phyloP scores from a whole-genome alignment of 2,888 invertebrate genomes.

The Acanthosoma haemorrhoidale region DNA sequence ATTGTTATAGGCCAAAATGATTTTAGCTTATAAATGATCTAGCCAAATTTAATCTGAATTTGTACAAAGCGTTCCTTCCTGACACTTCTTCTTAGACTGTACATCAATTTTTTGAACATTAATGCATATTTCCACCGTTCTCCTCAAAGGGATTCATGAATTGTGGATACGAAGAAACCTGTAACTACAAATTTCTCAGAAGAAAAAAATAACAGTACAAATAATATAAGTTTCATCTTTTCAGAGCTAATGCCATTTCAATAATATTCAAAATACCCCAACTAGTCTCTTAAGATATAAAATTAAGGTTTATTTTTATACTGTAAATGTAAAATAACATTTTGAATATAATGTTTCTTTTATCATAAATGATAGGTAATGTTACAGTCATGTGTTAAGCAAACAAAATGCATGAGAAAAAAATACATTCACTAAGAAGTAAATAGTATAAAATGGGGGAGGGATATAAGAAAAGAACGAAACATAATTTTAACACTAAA shows the following conservation, averaged over 20 bases:
- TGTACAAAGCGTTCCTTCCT: background rate
- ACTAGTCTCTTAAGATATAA: too few species aligned
- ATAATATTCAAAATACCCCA: too few species aligned
- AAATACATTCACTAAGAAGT: too few species aligned
- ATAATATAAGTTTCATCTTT: background rate
- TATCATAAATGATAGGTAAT: background rate
- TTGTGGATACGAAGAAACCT: background rate
- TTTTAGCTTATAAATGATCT: too few species aligned
- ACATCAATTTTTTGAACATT: background rate
- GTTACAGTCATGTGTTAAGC: background rate
- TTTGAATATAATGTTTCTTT: background rate
- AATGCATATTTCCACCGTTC: background rate
- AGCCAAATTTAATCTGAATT: too few species aligned
- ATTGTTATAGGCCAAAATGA: too few species aligned
- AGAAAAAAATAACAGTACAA: background rate
- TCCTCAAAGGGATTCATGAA: conserved; percentile 7
- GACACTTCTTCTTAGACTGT: background rate
- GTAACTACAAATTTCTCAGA: conserved; percentile 12
- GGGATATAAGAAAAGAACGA: too few species aligned
- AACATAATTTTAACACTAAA: too few species aligned
- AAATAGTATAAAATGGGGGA: too few species aligned
- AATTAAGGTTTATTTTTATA: background rate
- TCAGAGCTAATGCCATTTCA: background rate
- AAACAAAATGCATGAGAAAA: too few species aligned
- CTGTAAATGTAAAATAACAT: background rate